A percentile compares a stretch with the other conserved stretches of the same genome.
Evolutionary conservation across 2,888 invertebrate species (phyloP).

Genomic region (Adelphocoris suturalis): DNA sequence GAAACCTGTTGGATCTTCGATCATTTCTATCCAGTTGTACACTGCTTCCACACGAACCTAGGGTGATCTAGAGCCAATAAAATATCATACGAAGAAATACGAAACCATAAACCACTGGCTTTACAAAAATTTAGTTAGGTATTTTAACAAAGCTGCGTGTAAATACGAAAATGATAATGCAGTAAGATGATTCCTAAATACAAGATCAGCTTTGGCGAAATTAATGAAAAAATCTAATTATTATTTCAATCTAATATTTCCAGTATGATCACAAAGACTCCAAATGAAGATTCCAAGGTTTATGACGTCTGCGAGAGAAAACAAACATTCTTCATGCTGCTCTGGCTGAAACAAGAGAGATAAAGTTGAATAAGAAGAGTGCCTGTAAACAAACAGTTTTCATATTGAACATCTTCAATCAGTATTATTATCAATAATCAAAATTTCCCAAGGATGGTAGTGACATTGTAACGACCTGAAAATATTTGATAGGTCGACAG

Average conservation of each 20-base stretch:
- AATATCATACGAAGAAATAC: not conserved
- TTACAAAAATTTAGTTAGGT: not conserved
- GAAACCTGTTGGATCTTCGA: too few relatives aligned
- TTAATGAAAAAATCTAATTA: slow-evolving; percentile 12
- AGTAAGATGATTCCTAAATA: not conserved
- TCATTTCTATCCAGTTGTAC: too few relatives aligned
- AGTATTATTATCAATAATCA: too few relatives aligned
- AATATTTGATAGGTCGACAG: too few relatives aligned
- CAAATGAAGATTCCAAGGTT: not conserved
- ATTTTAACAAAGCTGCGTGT: slow-evolving; percentile 28
- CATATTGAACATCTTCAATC: too few relatives aligned
- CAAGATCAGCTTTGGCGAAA: slow-evolving; percentile 17
- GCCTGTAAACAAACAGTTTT: too few relatives aligned
- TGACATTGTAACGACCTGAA: too few relatives aligned
- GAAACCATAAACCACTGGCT: slow-evolving; percentile 3
- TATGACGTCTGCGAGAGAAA: not conserved
- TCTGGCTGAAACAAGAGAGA: not conserved
- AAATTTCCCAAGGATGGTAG: too few relatives aligned
- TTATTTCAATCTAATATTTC: not conserved
- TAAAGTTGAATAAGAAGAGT: not conserved
- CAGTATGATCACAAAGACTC: not conserved
- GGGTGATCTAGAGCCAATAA: not conserved
- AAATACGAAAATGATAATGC: slow-evolving; percentile 9
- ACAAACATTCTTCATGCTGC: not conserved
- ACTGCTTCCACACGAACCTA: not conserved